A percentile compares a stretch with the other conserved stretches of the same genome.
Conservation (phyloP, 2,113 vertebrate genomes). For the Trogon surrucura region DNA sequence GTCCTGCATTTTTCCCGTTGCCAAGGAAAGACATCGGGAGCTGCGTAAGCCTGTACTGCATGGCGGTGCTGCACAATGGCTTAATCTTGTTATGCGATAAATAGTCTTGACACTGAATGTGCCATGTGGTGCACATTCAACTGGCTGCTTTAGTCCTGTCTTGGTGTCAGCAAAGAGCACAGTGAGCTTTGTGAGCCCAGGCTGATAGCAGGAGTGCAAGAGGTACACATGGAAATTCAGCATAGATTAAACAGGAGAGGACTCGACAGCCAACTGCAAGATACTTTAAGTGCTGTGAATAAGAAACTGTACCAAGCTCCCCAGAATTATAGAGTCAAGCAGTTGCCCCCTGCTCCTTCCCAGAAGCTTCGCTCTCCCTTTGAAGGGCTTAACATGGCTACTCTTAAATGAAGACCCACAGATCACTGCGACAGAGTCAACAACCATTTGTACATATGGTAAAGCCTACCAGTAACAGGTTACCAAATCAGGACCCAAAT, state of each 20-base stretch:
- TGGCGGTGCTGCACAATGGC: background rate
- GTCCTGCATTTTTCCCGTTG: background rate
- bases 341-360: background rate
- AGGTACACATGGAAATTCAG: background rate
- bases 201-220: background rate
- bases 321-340: background rate
- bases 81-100: conserved; percentile 22
- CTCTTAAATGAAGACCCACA: background rate
- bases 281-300: no score
- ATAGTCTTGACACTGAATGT: background rate
- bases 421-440: background rate
- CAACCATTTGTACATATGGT: background rate
- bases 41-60: background rate
- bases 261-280: accelerated
- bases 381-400: background rate
- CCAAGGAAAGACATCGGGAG: background rate
- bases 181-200: background rate
- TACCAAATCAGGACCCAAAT: background rate
- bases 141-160: background rate
- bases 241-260: background rate
- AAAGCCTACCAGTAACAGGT: background rate
- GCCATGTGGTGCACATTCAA: background rate
- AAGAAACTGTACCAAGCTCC: background rate
- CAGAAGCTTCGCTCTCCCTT: background rate
- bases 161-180: background rate